A percentile compares a stretch with the other conserved stretches of the same genome.
phyloP scores from a whole-genome alignment of 2,797 vertebrate species.

The Rhincodon typus region DNA sequence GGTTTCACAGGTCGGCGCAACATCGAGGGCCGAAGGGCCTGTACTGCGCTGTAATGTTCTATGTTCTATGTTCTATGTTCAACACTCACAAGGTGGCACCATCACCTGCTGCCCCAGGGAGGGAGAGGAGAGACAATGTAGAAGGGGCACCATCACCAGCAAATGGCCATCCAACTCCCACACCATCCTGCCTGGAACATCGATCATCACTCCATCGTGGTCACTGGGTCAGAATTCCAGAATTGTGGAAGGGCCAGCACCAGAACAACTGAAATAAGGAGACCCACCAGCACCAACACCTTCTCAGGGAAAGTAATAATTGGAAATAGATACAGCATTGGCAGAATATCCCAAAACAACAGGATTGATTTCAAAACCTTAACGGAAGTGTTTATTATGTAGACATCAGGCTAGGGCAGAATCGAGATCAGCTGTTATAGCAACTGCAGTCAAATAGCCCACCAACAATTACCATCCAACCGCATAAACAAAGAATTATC shows the following conservation, averaged over 20 bases:
- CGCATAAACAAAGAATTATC: background rate
- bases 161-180: no score
- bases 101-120: no score
- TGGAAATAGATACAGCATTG: background rate
- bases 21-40: no score
- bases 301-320: background rate
- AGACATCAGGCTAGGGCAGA: background rate
- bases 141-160: no score
- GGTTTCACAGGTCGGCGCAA: no score
- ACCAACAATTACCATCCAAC: background rate
- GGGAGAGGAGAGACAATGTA: no score
- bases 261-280: background rate
- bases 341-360: background rate
- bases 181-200: no score
- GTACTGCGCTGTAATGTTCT: no score
- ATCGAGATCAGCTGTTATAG: no score
- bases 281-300: background rate
- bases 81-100: no score
- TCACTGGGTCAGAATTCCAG: background rate
- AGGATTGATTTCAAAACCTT: background rate
- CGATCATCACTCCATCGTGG: background rate
- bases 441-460: background rate
- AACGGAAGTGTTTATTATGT: background rate
- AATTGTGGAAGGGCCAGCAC: background rate
- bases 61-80: no score